Conservation (phyloP, 2,888 invertebrate species). For the Oscheius myriophilus region DNA sequence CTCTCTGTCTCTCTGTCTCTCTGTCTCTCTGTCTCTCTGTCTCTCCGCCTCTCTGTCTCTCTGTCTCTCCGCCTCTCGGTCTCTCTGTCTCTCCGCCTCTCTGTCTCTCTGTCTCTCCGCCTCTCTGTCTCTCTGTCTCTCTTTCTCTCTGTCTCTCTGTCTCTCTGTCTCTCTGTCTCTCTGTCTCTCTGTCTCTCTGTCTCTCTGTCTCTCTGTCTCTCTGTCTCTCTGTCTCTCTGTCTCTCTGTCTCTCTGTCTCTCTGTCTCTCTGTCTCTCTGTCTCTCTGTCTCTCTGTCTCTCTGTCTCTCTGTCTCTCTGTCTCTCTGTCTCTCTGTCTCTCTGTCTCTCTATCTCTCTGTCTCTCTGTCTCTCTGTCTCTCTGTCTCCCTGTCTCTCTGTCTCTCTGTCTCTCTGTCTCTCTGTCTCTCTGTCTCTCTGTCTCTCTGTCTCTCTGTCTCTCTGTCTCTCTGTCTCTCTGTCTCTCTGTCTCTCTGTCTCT, state of each 20-base stretch:
- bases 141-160: not conserved
- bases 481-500: too few species aligned
- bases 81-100: not conserved
- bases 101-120: not conserved
- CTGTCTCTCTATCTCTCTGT: not conserved
- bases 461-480: constrained; percentile 2
- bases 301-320: too few species aligned
- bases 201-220: not conserved
- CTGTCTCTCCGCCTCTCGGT: not conserved
- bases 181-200: not conserved
- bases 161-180: not conserved
- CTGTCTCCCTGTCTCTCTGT: too few species aligned
- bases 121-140: not conserved
- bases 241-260: not conserved
- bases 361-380: constrained; percentile 2
- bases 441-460: not conserved
- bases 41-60: not conserved
- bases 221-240: not conserved
- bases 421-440: not conserved
- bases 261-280: not conserved
- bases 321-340: not conserved
- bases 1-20: constrained; percentile 2
- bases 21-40: not conserved
- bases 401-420: too few species aligned
- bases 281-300: constrained; percentile 6